A percentile compares a stretch with the other conserved stretches of the same genome.
Evolutionary conservation across 2,113 vertebrate species (phyloP).

Genomic region (Notarius lentiginosus): DNA sequence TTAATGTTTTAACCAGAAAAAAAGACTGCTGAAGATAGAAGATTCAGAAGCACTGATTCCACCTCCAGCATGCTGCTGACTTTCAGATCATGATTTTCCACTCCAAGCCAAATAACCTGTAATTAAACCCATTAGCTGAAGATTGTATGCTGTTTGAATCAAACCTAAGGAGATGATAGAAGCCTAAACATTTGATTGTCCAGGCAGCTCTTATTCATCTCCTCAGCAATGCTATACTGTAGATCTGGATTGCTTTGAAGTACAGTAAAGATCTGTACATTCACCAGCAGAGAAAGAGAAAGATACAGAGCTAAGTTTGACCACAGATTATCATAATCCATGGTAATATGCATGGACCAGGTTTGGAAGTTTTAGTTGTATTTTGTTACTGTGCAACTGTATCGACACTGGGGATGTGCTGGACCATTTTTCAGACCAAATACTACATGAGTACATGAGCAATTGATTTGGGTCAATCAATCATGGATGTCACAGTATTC

Average conservation of each 20-base stretch:
- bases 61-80: background rate
- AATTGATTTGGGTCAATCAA: background rate
- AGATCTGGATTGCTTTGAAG: background rate
- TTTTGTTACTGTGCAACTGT: background rate
- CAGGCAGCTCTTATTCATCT: conserved; percentile 8
- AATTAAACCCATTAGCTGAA: conserved; percentile 2
- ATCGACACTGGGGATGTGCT: background rate
- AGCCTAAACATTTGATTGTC: background rate
- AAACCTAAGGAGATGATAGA: background rate
- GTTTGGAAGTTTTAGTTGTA: background rate
- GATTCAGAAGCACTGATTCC: background rate
- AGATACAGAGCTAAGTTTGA: background rate
- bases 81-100: background rate
- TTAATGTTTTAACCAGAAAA: too few relatives aligned
- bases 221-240: background rate
- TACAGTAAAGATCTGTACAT: background rate
- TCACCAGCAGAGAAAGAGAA: background rate
- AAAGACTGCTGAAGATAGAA: background rate
- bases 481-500: background rate
- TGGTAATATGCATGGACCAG: background rate
- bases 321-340: background rate
- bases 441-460: background rate
- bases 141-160: background rate
- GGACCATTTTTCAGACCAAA: too few relatives aligned
- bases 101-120: background rate